These are phyloP conservation scores for Trogon surrucura DNA, from an alignment of 2,113 vertebrate species.

Conservation along the genomic window DNA sequence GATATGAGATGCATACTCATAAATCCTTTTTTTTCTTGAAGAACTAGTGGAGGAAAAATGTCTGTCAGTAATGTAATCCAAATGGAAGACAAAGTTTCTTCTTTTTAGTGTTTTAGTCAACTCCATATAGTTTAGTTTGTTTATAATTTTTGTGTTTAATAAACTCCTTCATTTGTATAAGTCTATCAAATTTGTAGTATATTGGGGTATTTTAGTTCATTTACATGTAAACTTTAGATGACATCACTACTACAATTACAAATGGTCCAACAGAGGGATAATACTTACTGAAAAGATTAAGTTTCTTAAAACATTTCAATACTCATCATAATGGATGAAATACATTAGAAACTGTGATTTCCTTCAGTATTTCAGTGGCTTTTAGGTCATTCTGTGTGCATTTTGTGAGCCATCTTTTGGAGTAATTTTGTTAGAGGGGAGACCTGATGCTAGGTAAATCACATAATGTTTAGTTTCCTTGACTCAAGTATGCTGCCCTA, in stretches of 20 bases:
- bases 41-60: background rate
- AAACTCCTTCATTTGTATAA: background rate
- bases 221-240: background rate
- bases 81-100: background rate
- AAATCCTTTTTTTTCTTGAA: background rate
- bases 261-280: background rate
- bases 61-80: background rate
- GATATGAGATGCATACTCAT: background rate
- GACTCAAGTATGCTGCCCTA: background rate
- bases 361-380: background rate
- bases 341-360: background rate
- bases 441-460: background rate
- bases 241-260: background rate
- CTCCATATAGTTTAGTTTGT: background rate
- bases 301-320: background rate
- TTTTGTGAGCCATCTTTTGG: background rate
- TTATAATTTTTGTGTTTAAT: background rate
- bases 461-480: background rate
- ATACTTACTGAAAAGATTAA: background rate
- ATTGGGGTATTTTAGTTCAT: background rate
- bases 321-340: background rate
- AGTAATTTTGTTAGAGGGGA: background rate
- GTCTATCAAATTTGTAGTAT: background rate
- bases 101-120: background rate
- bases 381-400: background rate